Evolutionary conservation across 2,113 vertebrate species (phyloP), one percentile per base, ranked within the genome.

Genomic region (Enhydra lutris): DNA sequence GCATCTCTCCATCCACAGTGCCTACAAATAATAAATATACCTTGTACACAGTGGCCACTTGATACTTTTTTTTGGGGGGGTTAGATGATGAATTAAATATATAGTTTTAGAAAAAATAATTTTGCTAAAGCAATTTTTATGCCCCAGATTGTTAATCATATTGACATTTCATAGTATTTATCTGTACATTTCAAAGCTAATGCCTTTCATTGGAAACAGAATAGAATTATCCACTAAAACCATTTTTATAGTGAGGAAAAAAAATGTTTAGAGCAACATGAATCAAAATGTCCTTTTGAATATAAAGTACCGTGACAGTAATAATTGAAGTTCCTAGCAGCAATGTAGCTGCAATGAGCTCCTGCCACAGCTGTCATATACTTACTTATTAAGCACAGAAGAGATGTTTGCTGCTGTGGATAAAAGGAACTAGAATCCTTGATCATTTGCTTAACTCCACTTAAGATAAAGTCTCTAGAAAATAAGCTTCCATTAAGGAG

Each of bases 251-350:
- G 10, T 39, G 14, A 9, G 39, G 26, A 76, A 74, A 74, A 74
- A 92, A 73, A 5, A 57, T 94, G 10, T 85, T 87, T 36, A 92
- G 39, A 79, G 59, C 69, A 94, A 63, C 92, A 92, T 76, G 73
- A 91, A 95, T 97, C 94, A 94, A 90, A 97, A 95, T 97, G 94
- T 97, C 78, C 94, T 90, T 96, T 82, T 94, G 65, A 93, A 96
- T 97, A 20, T 29, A 42, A 96, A 92, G 73, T 86, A 9, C 31
- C 89, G 14, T 93, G 88, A 67, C 50, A 79, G 45, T 86, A 98
- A 95, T 94, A 96, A 95, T 57, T 97, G 94, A 98, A 50, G 23
- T 97, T 97, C 67, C 79, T 91, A 24, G 24, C 74, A 0, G 1
- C 92, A 96, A 47, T 42, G 13, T 10, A 74, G 31, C 34, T 57